A percentile compares a stretch with the other conserved stretches of the same genome.
These are phyloP conservation scores for Limnephilus auricula DNA, from an alignment of 2,888 invertebrate genomes.

Conservation along the genomic window DNA sequence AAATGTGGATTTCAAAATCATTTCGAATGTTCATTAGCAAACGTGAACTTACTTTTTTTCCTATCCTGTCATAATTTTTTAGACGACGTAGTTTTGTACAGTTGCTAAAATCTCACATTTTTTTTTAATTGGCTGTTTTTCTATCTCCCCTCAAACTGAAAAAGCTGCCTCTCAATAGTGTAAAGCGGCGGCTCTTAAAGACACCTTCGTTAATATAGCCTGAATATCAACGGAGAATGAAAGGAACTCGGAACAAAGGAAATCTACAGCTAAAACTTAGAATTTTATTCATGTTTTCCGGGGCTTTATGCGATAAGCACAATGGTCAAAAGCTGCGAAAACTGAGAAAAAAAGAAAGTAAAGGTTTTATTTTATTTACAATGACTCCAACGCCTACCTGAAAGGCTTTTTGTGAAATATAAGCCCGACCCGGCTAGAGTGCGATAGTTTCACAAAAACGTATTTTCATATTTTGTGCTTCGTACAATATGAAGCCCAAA, in stretches of 20 bases:
- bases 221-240: neutral
- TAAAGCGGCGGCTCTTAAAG: neutral
- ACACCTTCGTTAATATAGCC: neutral
- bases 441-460: neutral
- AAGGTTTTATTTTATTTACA: neutral
- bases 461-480: neutral
- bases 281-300: neutral
- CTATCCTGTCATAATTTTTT: too few species aligned
- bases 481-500: neutral
- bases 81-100: too few species aligned
- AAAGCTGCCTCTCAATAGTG: neutral
- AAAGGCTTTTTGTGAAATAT: neutral
- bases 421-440: neutral
- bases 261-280: neutral
- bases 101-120: too few species aligned
- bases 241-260: neutral
- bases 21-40: too few species aligned
- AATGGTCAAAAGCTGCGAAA: neutral
- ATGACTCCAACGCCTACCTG: neutral
- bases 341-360: neutral
- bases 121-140: neutral
- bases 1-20: too few species aligned
- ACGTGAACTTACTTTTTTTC: too few species aligned
- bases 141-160: neutral
- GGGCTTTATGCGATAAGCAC: neutral